phyloP scores from a whole-genome alignment of 2,113 vertebrate genomes.

The Cacatua alba region DNA sequence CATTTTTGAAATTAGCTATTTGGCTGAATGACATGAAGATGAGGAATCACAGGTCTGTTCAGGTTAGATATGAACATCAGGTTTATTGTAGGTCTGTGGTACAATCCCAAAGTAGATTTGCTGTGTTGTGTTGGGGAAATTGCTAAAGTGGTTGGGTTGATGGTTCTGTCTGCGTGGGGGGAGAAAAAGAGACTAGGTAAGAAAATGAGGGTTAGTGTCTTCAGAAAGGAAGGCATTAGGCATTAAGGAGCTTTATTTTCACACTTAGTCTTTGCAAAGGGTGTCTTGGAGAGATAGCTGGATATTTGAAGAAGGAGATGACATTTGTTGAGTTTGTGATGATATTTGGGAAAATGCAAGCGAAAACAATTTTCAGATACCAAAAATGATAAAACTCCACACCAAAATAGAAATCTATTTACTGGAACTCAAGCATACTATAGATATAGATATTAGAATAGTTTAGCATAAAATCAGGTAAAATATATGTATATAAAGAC shows the following conservation, averaged over 20 bases:
- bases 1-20: not conserved
- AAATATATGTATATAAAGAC: not conserved
- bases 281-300: not conserved
- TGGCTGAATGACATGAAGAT: not conserved
- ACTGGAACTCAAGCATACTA: not conserved
- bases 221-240: not conserved
- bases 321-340: not conserved
- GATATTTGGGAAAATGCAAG: not conserved
- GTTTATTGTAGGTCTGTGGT: not conserved
- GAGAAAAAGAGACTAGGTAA: not conserved
- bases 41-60: not conserved
- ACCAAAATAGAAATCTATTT: not conserved
- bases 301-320: not conserved
- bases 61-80: not conserved
- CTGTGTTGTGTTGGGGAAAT: not conserved
- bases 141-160: not conserved
- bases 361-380: not conserved
- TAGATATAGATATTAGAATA: not conserved
- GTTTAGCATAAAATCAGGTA: not conserved
- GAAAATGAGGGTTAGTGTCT: not conserved
- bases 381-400: not conserved
- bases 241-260: not conserved
- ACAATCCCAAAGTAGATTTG: not conserved
- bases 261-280: not conserved
- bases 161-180: not conserved